Evolutionary conservation across 37 sponge, comb jelly and placozoan species (phyloP).

Genomic region (Haliclona indistincta): DNA sequence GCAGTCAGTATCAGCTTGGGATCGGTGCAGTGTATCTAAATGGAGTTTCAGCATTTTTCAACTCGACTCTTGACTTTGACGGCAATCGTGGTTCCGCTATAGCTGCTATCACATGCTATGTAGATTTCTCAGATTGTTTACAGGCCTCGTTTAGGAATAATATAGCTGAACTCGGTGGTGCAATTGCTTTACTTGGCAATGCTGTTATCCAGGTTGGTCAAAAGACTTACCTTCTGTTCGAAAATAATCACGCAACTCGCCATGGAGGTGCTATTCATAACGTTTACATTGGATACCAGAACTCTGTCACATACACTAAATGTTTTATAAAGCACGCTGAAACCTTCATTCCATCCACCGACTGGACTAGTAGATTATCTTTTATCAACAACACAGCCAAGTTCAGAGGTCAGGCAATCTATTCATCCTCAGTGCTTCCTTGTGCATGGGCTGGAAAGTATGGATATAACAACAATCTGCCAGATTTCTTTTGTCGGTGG

Average conservation of each 20-base stretch:
- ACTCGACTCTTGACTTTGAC: slow-evolving; percentile 4
- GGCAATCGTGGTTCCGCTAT: slow-evolving; percentile 45
- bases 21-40: slow-evolving; percentile 43
- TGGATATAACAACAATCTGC: no score
- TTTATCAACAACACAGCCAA: slow-evolving; percentile 39
- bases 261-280: slow-evolving; percentile 58
- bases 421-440: slow-evolving; percentile 43
- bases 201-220: background rate
- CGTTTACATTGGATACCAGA: slow-evolving; percentile 13
- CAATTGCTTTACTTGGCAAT: slow-evolving; percentile 31
- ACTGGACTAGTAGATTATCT: slow-evolving; percentile 23
- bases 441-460: slow-evolving; percentile 22
- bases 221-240: slow-evolving; percentile 18
- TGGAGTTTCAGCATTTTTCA: slow-evolving; percentile 14
- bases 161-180: slow-evolving; percentile 35
- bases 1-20: background rate
- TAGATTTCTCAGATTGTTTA: slow-evolving; percentile 11
- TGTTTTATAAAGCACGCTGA: slow-evolving; percentile 47
- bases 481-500: no score
- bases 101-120: slow-evolving; percentile 16
- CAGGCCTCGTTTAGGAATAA: slow-evolving; percentile 4
- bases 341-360: background rate
- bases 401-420: slow-evolving; percentile 15
- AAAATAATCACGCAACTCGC: slow-evolving; percentile 13
- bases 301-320: background rate